Base-by-base conservation (phyloP, 2,797 vertebrate species). In the Momotus momota region DNA sequence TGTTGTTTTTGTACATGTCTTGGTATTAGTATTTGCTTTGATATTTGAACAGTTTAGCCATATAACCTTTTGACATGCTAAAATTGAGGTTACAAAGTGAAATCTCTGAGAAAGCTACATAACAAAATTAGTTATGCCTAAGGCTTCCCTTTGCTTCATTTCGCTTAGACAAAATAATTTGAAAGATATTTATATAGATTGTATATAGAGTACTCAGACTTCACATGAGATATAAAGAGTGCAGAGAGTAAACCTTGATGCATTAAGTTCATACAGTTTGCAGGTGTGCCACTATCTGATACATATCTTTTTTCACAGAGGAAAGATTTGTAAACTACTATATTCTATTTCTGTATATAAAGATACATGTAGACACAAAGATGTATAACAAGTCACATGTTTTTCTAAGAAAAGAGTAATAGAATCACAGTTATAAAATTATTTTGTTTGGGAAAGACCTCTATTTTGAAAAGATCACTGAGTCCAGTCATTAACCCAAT, bases 331-430 rank as follows among this genome's bases (percentile, higher is more conserved):
- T 69, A 64, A 83, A 62, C 4, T 57, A 17, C 83, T n/a, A 8
- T 11, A 13, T 41, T 75, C 6, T 35, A 2, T 66, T 83, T 77
- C 52, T 71, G 3, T 78, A 5, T 41, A 41, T 27, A 29, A 4
- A 78, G 7, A 69, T 33, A 35, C 4, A 19, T 6, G 5, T 18
- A 70, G n/a, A 73, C 9, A 66, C 6, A 73, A 38, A 77, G 16
- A 51, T 48, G 4, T 20, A 58, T 33, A 69, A 26, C 21, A 4
- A 65, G 7, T 70, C 5, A 4, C 0, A 0, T 40, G 15, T 1
- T 61, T 71, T 78, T 60, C 33, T 88, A 66, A 66, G 45, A 61
- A 69, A 88, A 55, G 5, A n/a, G 17, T 31, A 45, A 54, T 52
- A 23, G 46, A 48, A 48, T 23, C 46, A 23, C 12, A 48, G 46